A percentile compares a stretch with the other conserved stretches of the same genome.
Conservation (phyloP, 2,797 vertebrate genomes). For the Lateolabrax maculatus region DNA sequence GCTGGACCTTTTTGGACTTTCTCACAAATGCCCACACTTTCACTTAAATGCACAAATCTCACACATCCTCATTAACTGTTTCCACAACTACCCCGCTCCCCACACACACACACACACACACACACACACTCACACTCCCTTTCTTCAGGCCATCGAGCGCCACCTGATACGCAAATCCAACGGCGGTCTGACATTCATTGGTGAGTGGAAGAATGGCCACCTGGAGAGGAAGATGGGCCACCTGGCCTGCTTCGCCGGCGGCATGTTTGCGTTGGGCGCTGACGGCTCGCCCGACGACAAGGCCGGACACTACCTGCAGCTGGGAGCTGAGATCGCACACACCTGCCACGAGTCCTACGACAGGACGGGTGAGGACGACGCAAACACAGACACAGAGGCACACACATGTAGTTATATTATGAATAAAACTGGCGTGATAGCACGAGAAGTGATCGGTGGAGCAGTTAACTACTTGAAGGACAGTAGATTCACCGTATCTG, state of each 20-base stretch:
- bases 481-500: background rate
- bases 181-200: conserved; percentile 95
- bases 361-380: conserved; percentile 88
- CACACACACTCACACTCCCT: conserved; percentile 1
- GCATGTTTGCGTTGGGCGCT: conserved; percentile 97
- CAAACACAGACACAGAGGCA: background rate
- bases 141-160: conserved; percentile 94
- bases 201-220: conserved; percentile 99
- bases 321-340: conserved; percentile 98
- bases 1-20: background rate
- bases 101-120: background rate
- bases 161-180: conserved; percentile 97
- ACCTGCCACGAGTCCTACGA: conserved; percentile 98
- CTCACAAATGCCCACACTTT: background rate
- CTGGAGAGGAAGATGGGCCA: conserved; percentile 99
- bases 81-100: no score
- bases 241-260: conserved; percentile 97
- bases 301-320: conserved; percentile 96
- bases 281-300: conserved; percentile 96
- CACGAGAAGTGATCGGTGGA: background rate
- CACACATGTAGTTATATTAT: background rate
- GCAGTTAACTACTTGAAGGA: background rate
- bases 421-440: background rate
- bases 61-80: background rate
- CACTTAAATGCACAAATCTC: background rate